Evolutionary conservation across 2,113 vertebrate genomes (phyloP).

Genomic region (Vulpes vulpes): DNA sequence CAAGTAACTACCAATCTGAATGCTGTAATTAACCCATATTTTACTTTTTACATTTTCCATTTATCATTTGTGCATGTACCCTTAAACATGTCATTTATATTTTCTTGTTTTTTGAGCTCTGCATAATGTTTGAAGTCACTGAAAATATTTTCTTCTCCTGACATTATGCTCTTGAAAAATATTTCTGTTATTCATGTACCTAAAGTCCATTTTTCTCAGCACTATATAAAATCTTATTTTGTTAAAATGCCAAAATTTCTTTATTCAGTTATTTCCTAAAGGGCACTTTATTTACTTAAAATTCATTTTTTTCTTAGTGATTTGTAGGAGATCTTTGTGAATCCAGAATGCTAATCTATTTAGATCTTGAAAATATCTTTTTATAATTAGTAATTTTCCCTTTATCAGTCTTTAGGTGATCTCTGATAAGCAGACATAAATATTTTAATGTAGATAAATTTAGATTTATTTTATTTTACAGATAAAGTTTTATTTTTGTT

Average conservation of each 20-base stretch:
- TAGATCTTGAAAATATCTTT: not conserved
- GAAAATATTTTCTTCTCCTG: not conserved
- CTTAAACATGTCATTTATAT: not conserved
- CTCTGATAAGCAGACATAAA: not conserved
- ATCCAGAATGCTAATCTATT: not conserved
- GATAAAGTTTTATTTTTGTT: not conserved
- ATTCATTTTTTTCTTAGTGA: not conserved
- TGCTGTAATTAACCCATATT: not conserved
- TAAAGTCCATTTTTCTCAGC: not conserved
- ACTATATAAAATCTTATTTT: not conserved
- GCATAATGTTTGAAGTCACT: not conserved
- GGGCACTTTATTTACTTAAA: not conserved
- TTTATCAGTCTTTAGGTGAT: not conserved
- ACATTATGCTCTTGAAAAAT: not conserved
- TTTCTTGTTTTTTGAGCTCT: not conserved
- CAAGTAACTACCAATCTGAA: not conserved
- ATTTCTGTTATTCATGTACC: not conserved
- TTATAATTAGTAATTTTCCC: not conserved
- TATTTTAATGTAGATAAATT: not conserved
- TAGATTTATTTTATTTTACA: not conserved
- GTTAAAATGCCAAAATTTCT: not conserved
- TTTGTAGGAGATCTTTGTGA: not conserved
- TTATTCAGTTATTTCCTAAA: not conserved
- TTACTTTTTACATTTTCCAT: not conserved
- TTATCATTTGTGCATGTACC: not conserved